Evolutionary conservation across 2,888 invertebrate species (phyloP), one percentile per base, ranked within the genome.

Genomic region (Augiades crinisus): DNA sequence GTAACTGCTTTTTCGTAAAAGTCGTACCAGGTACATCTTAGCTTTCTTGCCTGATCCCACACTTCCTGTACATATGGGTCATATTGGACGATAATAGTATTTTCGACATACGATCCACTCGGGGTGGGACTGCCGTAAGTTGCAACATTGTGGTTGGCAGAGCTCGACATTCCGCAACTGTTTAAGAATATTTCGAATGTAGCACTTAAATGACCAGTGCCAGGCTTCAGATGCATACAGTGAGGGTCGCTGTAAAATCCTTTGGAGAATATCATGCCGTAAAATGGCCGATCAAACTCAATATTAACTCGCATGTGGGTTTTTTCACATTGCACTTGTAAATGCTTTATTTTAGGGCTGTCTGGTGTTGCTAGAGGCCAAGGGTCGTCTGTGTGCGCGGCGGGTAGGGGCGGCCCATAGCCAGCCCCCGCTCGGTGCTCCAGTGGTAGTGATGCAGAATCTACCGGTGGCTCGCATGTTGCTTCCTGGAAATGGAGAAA

Each of bases 201-300:
- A 22, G 97, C 96, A 75, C 96, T 96, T 45, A 97, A 90, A 67
- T 97, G 96, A 7, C 98, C 98, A 0, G 96, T 96, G 16, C 96
- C 97, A 0, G 97, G 96, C 68, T 97, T 96, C 57, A 98, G 86
- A 73, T 98, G 97, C 62, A 98, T 96, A 78, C 98, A 98, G 71
- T 96, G 96, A 0, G 95, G 91, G 72, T 98, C 97, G 72, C 96
- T 96, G 86, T 96, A 97, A 90, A 95, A 96, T 53, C 96, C 98
- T 84, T 98, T 98, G 56, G 97, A 97, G 90, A 98, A 98, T 73
- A 98, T 97, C 95, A 98, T 97, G 21, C 98, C 98, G 78, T 97
- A 97, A 89, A 98, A 98, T 8, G 98, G 97, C 40, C 97, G 92
- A 78, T 98, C 98, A 85, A 98, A 98, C 80, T 97, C 97, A 68